phyloP scores from a whole-genome alignment of 1,140 invertebrate genomes.

The Dufourea novaeangliae region DNA sequence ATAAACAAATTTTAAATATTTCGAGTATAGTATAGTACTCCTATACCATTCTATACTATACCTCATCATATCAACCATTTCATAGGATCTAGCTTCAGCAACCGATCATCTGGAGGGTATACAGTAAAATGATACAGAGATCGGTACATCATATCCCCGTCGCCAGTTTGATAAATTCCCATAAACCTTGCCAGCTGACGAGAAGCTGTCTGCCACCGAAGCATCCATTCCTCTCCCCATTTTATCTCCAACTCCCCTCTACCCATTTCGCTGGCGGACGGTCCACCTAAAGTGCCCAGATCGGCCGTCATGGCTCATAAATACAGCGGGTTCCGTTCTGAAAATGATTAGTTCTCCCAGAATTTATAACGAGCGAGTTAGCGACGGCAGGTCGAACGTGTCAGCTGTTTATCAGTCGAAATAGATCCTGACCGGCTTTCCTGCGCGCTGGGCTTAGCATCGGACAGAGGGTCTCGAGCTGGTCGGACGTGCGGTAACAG shows the following conservation, averaged over 20 bases:
- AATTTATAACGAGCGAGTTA: slow-evolving; percentile 50
- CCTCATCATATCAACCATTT: too few species aligned
- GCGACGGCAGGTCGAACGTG: slow-evolving; percentile 33
- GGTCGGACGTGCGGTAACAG: slow-evolving; percentile 66
- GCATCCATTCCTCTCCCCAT: too few species aligned
- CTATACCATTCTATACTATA: too few species aligned
- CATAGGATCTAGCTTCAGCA: too few species aligned
- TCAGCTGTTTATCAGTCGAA: slow-evolving; percentile 62
- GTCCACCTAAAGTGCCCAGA: background rate
- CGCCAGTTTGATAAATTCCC: too few species aligned
- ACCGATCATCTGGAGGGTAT: too few species aligned
- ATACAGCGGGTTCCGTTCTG: slow-evolving; percentile 47
- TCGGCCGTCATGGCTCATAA: slow-evolving; percentile 32
- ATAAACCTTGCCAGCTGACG: too few species aligned
- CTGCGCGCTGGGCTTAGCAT: slow-evolving; percentile 11
- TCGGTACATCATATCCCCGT: too few species aligned
- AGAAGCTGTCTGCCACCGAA: too few species aligned
- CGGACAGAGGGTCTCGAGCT: slow-evolving; percentile 17
- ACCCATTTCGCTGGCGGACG: background rate
- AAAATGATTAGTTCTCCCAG: slow-evolving; percentile 43
- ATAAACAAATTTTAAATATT: too few species aligned
- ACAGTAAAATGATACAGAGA: too few species aligned
- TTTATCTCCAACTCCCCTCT: background rate
- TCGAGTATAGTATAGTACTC: too few species aligned
- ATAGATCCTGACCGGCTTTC: slow-evolving; percentile 52